phyloP scores from a whole-genome alignment of 2,113 vertebrate species.

The Silurus meridionalis region DNA sequence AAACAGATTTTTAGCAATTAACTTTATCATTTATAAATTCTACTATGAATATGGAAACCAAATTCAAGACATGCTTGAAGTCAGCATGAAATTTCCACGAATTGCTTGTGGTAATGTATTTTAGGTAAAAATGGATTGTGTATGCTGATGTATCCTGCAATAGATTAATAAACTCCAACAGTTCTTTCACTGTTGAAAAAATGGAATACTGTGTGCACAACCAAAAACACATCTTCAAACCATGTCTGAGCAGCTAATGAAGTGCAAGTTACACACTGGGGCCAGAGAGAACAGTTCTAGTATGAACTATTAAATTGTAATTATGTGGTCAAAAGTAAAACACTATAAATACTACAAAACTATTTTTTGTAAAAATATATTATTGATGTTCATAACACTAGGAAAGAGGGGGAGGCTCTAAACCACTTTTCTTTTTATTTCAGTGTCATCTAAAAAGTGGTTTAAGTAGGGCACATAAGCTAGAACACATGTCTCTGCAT shows the following conservation, averaged over 20 bases:
- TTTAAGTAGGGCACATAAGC: constrained; percentile 11
- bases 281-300: not conserved
- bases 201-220: not conserved
- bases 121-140: not conserved
- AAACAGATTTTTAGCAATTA: not conserved
- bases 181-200: not conserved
- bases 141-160: not conserved
- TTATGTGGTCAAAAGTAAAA: not conserved
- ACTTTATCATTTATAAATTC: not conserved
- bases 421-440: not conserved
- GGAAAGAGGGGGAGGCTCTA: not conserved
- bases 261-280: not conserved
- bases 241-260: not conserved
- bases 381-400: not conserved
- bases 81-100: not conserved
- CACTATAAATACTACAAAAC: not conserved
- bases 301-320: too few species aligned
- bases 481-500: not conserved
- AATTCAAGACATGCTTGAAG: not conserved
- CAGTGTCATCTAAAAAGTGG: not conserved
- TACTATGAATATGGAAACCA: not conserved
- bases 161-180: not conserved
- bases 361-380: not conserved
- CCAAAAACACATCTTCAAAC: not conserved
- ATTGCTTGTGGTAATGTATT: not conserved